phyloP scores from a whole-genome alignment of 2,113 vertebrate species.

The Callopanchax toddi region DNA sequence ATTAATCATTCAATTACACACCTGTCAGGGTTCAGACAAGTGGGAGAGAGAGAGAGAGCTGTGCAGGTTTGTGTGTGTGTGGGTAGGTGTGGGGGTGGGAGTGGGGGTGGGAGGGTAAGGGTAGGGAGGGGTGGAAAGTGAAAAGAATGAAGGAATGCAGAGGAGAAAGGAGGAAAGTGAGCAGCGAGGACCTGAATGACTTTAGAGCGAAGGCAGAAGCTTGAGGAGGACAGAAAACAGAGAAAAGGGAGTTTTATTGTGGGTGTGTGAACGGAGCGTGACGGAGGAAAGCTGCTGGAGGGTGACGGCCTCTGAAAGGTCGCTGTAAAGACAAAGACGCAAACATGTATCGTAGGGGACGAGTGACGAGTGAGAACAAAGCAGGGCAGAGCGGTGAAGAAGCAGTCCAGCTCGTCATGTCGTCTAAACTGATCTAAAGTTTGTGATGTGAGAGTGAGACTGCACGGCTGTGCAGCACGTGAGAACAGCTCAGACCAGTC shows the following conservation, averaged over 20 bases:
- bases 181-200: constrained; percentile 37
- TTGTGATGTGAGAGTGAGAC: too few relatives aligned
- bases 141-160: constrained; percentile 46
- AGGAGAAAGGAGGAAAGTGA: constrained; percentile 20
- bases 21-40: constrained; percentile 85
- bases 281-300: constrained; percentile 60
- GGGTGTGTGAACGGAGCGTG: constrained; percentile 36
- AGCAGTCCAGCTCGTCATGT: too few relatives aligned
- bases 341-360: constrained; percentile 12
- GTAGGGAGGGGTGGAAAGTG: constrained; percentile 7
- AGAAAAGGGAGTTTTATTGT: constrained; percentile 55
- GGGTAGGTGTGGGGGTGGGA: neutral
- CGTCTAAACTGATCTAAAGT: too few relatives aligned
- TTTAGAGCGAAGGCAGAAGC: constrained; percentile 28
- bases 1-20: constrained; percentile 89
- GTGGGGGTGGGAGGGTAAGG: neutral
- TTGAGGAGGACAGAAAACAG: constrained; percentile 9
- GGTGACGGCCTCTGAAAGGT: constrained; percentile 42
- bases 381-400: constrained; percentile 4
- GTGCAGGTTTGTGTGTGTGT: neutral
- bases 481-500: too few relatives aligned
- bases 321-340: constrained; percentile 42
- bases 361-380: constrained; percentile 39
- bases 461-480: too few relatives aligned
- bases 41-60: constrained; percentile 27